Percentiles rank a stretch among this genome's conserved stretches.
These are phyloP conservation scores for Campylomormyrus tamandua DNA, from an alignment of 2,113 vertebrate genomes.

Conservation along the genomic window DNA sequence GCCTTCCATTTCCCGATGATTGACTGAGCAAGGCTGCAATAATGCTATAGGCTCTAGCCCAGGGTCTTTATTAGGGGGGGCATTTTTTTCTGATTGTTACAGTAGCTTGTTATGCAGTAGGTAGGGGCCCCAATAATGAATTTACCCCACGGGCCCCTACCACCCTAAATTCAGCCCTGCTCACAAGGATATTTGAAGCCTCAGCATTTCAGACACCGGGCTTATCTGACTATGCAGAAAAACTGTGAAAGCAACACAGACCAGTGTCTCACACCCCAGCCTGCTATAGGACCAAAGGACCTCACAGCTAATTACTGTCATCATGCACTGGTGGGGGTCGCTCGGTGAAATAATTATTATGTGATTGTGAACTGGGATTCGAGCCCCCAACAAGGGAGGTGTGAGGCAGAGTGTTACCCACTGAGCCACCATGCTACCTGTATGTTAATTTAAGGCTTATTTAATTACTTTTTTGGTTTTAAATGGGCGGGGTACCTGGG, in stretches of 20 bases:
- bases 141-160: background rate
- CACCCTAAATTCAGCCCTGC: background rate
- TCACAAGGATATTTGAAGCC: background rate
- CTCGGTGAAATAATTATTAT: background rate
- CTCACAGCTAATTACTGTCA: background rate
- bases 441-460: background rate
- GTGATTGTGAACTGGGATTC: background rate
- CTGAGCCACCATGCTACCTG: background rate
- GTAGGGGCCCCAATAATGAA: background rate
- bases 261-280: background rate
- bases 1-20: background rate
- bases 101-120: background rate
- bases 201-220: background rate
- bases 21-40: background rate
- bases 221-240: background rate
- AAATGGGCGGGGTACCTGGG: background rate
- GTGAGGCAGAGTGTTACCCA: background rate
- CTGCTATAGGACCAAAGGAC: background rate
- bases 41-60: background rate
- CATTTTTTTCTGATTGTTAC: background rate
- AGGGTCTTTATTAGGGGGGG: background rate
- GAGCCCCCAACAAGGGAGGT: background rate
- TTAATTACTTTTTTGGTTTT: background rate
- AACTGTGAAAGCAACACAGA: background rate
- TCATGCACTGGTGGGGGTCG: background rate